Evolutionary conservation across 2,113 vertebrate genomes (phyloP).

Genomic region (Elephas maximus): DNA sequence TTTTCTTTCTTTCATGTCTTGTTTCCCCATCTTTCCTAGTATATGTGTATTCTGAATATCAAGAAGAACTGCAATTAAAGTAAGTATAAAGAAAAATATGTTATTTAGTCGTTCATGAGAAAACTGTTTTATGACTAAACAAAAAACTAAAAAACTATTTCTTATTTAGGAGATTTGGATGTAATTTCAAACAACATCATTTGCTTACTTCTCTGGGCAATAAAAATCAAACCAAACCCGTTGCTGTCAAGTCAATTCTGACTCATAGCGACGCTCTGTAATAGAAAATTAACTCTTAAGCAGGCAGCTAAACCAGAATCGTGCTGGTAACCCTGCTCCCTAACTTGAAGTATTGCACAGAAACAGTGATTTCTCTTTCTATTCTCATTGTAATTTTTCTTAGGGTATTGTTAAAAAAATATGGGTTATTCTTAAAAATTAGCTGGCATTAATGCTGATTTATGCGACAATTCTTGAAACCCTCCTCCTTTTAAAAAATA

Average conservation of each 20-base stretch:
- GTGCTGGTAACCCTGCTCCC: background rate
- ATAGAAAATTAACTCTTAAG: background rate
- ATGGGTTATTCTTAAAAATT: conserved; percentile 12
- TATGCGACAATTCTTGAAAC: conserved; percentile 44
- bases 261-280: too few relatives aligned
- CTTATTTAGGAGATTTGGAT: conserved; percentile 23
- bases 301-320: background rate
- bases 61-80: background rate
- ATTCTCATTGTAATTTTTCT: conserved; percentile 49
- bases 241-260: too few relatives aligned
- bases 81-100: background rate
- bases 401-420: conserved; percentile 1
- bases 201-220: background rate
- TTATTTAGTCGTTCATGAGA: conserved; percentile 36
- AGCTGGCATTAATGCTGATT: conserved; percentile 53
- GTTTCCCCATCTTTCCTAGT: conserved; percentile 7
- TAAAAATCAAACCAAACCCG: background rate
- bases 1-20: conserved; percentile 26
- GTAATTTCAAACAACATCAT: conserved; percentile 27
- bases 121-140: conserved; percentile 5
- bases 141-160: background rate
- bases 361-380: conserved; percentile 57
- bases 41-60: background rate
- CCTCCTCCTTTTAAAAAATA: background rate
- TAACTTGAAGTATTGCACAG: conserved; percentile 15